Evolutionary conservation across 2,797 vertebrate species (phyloP), one percentile per base, ranked within the genome.

Genomic region (Sebastes iracundus): DNA sequence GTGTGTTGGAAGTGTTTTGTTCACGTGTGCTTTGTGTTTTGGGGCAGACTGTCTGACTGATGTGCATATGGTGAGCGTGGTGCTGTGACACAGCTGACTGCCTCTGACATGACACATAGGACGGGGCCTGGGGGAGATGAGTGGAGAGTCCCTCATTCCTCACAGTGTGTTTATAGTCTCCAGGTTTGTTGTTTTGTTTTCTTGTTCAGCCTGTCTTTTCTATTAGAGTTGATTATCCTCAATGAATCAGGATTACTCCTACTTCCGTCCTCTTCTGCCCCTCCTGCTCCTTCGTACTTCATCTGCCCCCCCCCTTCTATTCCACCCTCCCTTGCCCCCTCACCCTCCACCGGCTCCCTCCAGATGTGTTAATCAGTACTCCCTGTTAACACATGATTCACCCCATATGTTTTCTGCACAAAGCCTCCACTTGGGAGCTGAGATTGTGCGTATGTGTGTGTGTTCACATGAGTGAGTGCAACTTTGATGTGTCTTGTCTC

Each of bases 281-380:
- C 78, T 68, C 79, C 38, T 28, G 4, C 49, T 67, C 14, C 32
- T 77, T 79, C 9, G 2, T 77, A 64, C 78, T 86, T 84, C 38
- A 55, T 68, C 27, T 53, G 13, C 61, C 38, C 35, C 55, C 42
- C 49, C 59, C 77, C 82, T 14, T 60, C 35, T 60, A 46, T 52
- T 27, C 12, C 55, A 25, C 67, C 82, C 79, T 77, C 63, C 63
- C 72, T 60, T 69, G 25, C 79, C 65, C 67, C 64, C 68, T 55
- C 59, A n/a, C 59, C 81, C 76, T 76, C 77, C 65, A 76, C 86
- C 32, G 11, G 72, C 88, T 92, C 89, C 85, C 92, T 94, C 96
- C 97, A 97, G 97, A 97, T 98, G 97, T 97, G 97, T 97, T 97
- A 97, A 98, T 98, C 97, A 97, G 96, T 90, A 95, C 96, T 96